A percentile compares a stretch with the other conserved stretches of the same genome.
Conservation (phyloP, 2,113 vertebrate genomes). For the Sarotherodon lohbergeri region DNA sequence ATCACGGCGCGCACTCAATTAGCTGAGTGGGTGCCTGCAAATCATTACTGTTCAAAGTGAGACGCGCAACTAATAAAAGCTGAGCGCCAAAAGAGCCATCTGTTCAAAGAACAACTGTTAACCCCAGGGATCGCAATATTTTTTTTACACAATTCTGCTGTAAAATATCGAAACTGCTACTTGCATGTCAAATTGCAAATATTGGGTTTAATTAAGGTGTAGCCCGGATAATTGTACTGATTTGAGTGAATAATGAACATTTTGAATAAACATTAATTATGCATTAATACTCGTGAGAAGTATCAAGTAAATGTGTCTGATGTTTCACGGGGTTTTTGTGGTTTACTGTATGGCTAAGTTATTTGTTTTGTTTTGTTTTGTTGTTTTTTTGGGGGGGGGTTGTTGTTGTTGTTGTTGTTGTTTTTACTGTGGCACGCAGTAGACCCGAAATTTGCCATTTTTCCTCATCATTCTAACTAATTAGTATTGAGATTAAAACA, state of each 20-base stretch:
- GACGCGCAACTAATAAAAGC: slow-evolving; percentile 41
- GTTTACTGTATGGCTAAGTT: background rate
- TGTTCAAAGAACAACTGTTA: slow-evolving; percentile 25
- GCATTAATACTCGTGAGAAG: background rate
- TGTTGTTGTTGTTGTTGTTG: background rate
- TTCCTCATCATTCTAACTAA: background rate
- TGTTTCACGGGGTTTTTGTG: background rate
- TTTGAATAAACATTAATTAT: background rate
- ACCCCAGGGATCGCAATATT: slow-evolving; percentile 17
- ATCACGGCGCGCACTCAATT: slow-evolving; percentile 36
- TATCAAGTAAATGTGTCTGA: accelerated
- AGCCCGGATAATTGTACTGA: background rate
- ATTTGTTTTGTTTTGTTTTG: background rate
- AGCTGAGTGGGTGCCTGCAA: slow-evolving; percentile 53
- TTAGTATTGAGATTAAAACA: background rate
- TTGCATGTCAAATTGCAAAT: slow-evolving; percentile 24
- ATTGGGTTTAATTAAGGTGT: background rate
- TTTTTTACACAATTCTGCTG: slow-evolving; percentile 7
- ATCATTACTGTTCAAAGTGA: slow-evolving; percentile 61
- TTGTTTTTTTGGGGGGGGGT: background rate
- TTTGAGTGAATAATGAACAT: background rate
- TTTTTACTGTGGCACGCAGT: background rate
- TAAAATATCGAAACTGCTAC: slow-evolving; percentile 36
- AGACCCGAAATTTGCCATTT: too few relatives aligned
- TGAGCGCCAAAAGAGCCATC: slow-evolving; percentile 37